These are phyloP conservation scores for Sinocyclocheilus anshuiensis DNA, from an alignment of 2,113 vertebrate genomes.

Conservation along the genomic window DNA sequence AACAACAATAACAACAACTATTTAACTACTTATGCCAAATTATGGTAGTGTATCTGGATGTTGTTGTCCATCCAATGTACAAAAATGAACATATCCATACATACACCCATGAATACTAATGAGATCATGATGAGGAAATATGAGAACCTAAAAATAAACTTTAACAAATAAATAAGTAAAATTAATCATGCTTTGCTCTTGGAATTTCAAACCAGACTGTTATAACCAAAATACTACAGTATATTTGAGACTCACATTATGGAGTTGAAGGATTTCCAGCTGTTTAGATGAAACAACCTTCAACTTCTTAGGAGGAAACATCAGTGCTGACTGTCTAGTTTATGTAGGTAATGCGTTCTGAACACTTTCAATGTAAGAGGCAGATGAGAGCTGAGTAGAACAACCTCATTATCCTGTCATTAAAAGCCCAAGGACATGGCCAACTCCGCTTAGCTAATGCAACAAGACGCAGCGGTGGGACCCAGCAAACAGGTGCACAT, in stretches of 20 bases:
- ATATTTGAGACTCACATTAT: background rate
- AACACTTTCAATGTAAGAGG: slow-evolving; percentile 42
- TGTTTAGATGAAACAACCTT: background rate
- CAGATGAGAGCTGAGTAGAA: slow-evolving; percentile 51
- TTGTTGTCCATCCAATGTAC: background rate
- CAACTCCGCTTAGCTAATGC: slow-evolving; percentile 35
- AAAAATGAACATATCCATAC: background rate
- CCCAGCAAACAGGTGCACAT: slow-evolving; percentile 25
- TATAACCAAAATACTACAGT: background rate
- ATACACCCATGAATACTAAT: background rate
- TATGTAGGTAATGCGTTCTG: slow-evolving; percentile 43
- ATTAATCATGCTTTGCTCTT: background rate
- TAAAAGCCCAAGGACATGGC: slow-evolving; percentile 54
- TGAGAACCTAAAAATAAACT: background rate
- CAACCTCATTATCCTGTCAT: slow-evolving; percentile 65
- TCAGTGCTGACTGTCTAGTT: background rate
- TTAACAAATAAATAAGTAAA: background rate
- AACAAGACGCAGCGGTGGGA: slow-evolving; percentile 5
- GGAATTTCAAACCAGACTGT: background rate
- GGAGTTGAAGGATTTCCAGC: background rate
- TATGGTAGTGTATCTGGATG: no score
- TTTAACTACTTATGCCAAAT: no score
- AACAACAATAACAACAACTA: no score
- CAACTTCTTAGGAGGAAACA: background rate
- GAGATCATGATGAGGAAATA: background rate